A percentile compares a stretch with the other conserved stretches of the same genome.
These are phyloP conservation scores for Copidosoma aretas DNA, from an alignment of 2,888 invertebrate genomes.

Conservation along the genomic window DNA sequence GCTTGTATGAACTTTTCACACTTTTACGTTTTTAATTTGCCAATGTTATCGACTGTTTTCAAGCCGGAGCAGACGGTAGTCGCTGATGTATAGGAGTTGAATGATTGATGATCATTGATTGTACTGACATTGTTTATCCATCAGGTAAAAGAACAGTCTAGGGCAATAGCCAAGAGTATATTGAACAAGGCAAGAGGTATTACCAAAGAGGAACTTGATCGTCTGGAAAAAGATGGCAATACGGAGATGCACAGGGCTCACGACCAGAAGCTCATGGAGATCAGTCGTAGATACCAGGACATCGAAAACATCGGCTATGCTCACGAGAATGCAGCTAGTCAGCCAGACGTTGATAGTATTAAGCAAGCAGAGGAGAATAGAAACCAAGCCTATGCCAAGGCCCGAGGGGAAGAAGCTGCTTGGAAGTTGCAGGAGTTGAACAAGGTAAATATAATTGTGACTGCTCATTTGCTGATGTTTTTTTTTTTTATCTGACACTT, in stretches of 20 bases:
- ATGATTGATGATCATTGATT: background rate
- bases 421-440: slow-evolving; percentile 52
- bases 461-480: background rate
- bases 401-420: slow-evolving; percentile 61
- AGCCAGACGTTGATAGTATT: slow-evolving; percentile 58
- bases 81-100: too few relatives aligned
- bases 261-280: slow-evolving; percentile 63
- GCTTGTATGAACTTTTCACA: too few relatives aligned
- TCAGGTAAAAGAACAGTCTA: slow-evolving; percentile 71
- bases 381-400: slow-evolving; percentile 55
- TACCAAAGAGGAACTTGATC: slow-evolving; percentile 64
- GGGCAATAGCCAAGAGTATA: slow-evolving; percentile 66
- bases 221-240: slow-evolving; percentile 64
- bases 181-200: slow-evolving; percentile 66
- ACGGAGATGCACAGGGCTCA: slow-evolving; percentile 66
- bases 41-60: too few relatives aligned
- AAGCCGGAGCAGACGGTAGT: too few relatives aligned
- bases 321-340: slow-evolving; percentile 61
- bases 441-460: slow-evolving; percentile 50
- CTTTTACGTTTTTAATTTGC: too few relatives aligned
- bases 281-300: slow-evolving; percentile 65
- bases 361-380: slow-evolving; percentile 48
- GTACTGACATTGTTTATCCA: slow-evolving; percentile 5
- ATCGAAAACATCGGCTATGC: slow-evolving; percentile 65
- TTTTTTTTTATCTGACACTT: too few relatives aligned